Conservation (phyloP, 2,797 vertebrate genomes). For the Scleropages formosus region DNA sequence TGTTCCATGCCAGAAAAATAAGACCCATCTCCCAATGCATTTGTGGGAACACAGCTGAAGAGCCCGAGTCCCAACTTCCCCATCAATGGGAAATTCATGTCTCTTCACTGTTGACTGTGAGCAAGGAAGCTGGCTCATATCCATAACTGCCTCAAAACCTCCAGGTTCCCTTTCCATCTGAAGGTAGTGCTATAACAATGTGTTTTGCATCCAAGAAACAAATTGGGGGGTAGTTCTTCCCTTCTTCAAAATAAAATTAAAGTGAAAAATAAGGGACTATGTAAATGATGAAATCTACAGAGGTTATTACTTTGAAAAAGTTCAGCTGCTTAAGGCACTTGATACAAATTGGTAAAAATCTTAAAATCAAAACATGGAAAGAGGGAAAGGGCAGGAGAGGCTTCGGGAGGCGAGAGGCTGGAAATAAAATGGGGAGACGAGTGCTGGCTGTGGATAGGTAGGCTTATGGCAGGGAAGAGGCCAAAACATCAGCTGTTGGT, state of each 20-base stretch:
- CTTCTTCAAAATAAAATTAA: neutral
- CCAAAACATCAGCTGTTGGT: neutral
- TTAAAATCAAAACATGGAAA: constrained; percentile 19
- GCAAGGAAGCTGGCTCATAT: constrained; percentile 48
- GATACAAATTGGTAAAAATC: constrained; percentile 69
- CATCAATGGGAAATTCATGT: constrained; percentile 90
- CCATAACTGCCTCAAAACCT: neutral
- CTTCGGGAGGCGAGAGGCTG: neutral
- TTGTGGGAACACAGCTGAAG: neutral
- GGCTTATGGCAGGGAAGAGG: neutral
- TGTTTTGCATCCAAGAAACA: neutral
- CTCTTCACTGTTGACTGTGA: constrained; percentile 63
- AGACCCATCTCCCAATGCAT: neutral
- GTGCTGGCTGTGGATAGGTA: constrained; percentile 19
- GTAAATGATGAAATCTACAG: constrained; percentile 33
- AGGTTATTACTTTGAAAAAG: constrained; percentile 76
- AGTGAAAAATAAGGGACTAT: neutral
- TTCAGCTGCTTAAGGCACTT: constrained; percentile 83
- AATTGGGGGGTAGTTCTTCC: neutral
- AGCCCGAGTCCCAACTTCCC: neutral
- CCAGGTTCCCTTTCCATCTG: neutral
- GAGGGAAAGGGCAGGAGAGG: neutral
- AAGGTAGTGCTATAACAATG: too few relatives aligned
- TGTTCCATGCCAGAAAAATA: constrained; percentile 10
- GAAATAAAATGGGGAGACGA: neutral